These are phyloP conservation scores for Glaucidium brasilianum DNA, from an alignment of 2,113 vertebrate species.

Conservation along the genomic window DNA sequence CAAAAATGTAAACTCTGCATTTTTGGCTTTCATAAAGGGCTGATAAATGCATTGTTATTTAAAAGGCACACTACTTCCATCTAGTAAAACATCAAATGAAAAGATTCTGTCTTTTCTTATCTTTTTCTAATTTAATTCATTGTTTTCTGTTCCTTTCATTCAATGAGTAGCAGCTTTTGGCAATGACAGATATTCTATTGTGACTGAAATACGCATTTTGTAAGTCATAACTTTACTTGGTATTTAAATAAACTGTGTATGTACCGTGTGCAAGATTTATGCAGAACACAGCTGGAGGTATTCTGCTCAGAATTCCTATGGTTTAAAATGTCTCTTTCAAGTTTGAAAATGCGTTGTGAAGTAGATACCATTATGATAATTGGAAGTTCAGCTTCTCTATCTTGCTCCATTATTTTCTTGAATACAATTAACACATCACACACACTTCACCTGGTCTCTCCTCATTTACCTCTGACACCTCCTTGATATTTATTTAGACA, in stretches of 20 bases:
- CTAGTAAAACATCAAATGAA: background rate
- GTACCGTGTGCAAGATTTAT: constrained; percentile 45
- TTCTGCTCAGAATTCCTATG: constrained; percentile 59
- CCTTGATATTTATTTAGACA: constrained; percentile 73
- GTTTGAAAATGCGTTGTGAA: constrained; percentile 68
- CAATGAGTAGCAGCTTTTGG: constrained; percentile 19
- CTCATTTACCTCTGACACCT: constrained; percentile 70
- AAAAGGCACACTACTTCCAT: background rate
- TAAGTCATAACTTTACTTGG: constrained; percentile 66
- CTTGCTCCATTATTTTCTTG: constrained; percentile 66
- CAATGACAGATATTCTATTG: constrained; percentile 36
- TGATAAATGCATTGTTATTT: background rate
- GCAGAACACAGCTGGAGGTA: constrained; percentile 54
- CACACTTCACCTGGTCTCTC: constrained; percentile 66
- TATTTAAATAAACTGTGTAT: constrained; percentile 65
- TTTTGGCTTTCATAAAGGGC: background rate
- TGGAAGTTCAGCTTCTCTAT: constrained; percentile 67
- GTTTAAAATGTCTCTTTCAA: constrained; percentile 65
- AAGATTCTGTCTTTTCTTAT: background rate
- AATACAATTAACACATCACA: constrained; percentile 72
- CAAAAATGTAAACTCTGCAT: background rate
- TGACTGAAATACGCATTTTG: constrained; percentile 65
- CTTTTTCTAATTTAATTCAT: constrained; percentile 19
- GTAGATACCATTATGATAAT: constrained; percentile 73
- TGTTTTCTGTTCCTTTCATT: constrained; percentile 22